These are phyloP conservation scores for Beris morrisii DNA, from an alignment of 2,888 invertebrate genomes.

Conservation along the genomic window DNA sequence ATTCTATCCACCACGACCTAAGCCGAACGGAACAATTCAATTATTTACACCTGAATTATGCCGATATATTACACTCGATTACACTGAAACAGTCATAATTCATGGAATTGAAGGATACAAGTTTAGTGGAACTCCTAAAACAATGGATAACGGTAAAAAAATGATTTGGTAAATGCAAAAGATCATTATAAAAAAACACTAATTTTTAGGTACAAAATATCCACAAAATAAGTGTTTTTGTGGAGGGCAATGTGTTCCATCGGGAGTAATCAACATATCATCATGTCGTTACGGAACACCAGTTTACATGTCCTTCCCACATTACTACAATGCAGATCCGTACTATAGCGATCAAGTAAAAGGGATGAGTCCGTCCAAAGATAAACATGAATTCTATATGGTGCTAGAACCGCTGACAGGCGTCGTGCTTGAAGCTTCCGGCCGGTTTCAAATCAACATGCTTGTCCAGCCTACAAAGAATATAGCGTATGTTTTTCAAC, in stretches of 20 bases:
- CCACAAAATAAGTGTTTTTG: slow-evolving; percentile 72
- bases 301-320: slow-evolving; percentile 80
- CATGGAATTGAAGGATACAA: slow-evolving; percentile 68
- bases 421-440: slow-evolving; percentile 73
- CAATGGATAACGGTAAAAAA: slow-evolving; percentile 67
- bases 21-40: slow-evolving; percentile 61
- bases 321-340: slow-evolving; percentile 78
- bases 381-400: slow-evolving; percentile 75
- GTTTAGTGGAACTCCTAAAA: slow-evolving; percentile 65
- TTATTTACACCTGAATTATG: slow-evolving; percentile 79
- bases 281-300: slow-evolving; percentile 80
- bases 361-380: slow-evolving; percentile 70
- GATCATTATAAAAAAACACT: not conserved
- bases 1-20: slow-evolving; percentile 70
- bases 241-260: slow-evolving; percentile 70
- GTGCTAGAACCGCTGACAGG: slow-evolving; percentile 75
- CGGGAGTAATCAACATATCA: slow-evolving; percentile 77
- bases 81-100: slow-evolving; percentile 60
- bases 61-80: slow-evolving; percentile 67
- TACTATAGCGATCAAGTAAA: slow-evolving; percentile 64
- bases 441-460: slow-evolving; percentile 78
- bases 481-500: slow-evolving; percentile 63
- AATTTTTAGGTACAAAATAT: slow-evolving; percentile 60
- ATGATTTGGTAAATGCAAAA: not conserved
- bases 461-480: slow-evolving; percentile 65